Percentiles rank a stretch among this genome's conserved stretches.
phyloP scores from a whole-genome alignment of 2,888 invertebrate genomes.

The Lutraria lutraria region DNA sequence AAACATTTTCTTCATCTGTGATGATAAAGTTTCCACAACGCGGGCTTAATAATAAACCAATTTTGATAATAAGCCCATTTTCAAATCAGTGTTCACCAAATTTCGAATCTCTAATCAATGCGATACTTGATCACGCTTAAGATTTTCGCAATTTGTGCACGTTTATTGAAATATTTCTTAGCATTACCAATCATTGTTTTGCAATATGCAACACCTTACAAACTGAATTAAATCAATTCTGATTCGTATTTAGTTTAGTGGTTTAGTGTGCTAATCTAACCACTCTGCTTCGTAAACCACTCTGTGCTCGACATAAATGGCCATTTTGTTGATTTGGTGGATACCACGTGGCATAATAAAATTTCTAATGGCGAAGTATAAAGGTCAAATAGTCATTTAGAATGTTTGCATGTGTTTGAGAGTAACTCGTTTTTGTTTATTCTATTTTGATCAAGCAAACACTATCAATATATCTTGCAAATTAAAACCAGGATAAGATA shows the following conservation, averaged over 20 bases:
- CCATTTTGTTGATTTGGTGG: slow-evolving; percentile 61
- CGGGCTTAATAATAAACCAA: neutral
- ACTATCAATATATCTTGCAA: neutral
- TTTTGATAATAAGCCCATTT: slow-evolving; percentile 30
- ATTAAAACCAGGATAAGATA: neutral
- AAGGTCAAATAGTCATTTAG: slow-evolving; percentile 40
- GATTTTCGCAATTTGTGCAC: slow-evolving; percentile 16
- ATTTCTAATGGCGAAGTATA: slow-evolving; percentile 35
- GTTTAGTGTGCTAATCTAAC: slow-evolving; percentile 15
- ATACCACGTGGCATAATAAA: slow-evolving; percentile 60
- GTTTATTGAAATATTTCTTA: slow-evolving; percentile 26
- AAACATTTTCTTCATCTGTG: slow-evolving; percentile 1
- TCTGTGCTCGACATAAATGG: slow-evolving; percentile 57
- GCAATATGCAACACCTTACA: neutral
- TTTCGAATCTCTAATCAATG: slow-evolving; percentile 28
- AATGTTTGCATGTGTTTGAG: neutral
- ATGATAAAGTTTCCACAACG: neutral
- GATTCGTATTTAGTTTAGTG: neutral
- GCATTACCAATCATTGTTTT: slow-evolving; percentile 30
- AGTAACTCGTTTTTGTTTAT: neutral
- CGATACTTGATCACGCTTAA: slow-evolving; percentile 14
- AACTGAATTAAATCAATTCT: slow-evolving; percentile 7
- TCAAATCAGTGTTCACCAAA: slow-evolving; percentile 28
- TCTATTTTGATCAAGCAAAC: neutral
- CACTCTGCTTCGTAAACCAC: slow-evolving; percentile 34